Base-by-base conservation (phyloP, 2,888 invertebrate genomes). In the Pseudanteris insignis region DNA sequence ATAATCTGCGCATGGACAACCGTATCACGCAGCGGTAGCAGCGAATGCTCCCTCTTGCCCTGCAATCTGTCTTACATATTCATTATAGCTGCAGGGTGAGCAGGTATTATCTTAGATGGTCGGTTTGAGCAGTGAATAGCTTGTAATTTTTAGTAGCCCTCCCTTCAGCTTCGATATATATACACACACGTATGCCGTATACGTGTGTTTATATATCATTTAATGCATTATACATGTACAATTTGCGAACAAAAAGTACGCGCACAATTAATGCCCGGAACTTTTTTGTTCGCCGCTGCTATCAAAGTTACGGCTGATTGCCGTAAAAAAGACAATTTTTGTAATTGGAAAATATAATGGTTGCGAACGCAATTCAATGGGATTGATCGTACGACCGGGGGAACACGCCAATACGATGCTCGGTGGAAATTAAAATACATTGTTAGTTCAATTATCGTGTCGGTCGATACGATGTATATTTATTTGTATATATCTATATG, bases 31-130 rank as follows among this genome's bases (percentile, higher is more conserved):
- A 73, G 78, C 77, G 69, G 78, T 77, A 79, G 77, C 76, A 63
- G 68, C 70, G 67, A 72, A 75, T 73, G 75, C 74, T 77, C 73
- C 73, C 77, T 77, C 77, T 79, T 79, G 77, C 77, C 72, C 77
- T 77, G 78, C 78, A 79, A 79, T 78, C 78, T 77, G 78, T 78
- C 79, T 78, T 79, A 79, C 79, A 79, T 79, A 79, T 79, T 79
- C 79, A 79, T 79, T 79, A 79, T 79, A 73, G 78, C 79, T 77
- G 66, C 69, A 73, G 79, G 78, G 76, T 72, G 74, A 77, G 72
- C 75, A 67, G 76, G 78, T 77, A 79, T 79, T 79, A 79, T 79
- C 78, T 78, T 74, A 77, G 78, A 78, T 76, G 75, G 77, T 76
- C 72, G 75, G 75, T 78, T 77, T 76, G 73, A 73, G 74, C 76